Percentiles rank a stretch among this genome's conserved stretches.
Conservation (phyloP, 2,888 invertebrate genomes). For the Eulithis prunata region DNA sequence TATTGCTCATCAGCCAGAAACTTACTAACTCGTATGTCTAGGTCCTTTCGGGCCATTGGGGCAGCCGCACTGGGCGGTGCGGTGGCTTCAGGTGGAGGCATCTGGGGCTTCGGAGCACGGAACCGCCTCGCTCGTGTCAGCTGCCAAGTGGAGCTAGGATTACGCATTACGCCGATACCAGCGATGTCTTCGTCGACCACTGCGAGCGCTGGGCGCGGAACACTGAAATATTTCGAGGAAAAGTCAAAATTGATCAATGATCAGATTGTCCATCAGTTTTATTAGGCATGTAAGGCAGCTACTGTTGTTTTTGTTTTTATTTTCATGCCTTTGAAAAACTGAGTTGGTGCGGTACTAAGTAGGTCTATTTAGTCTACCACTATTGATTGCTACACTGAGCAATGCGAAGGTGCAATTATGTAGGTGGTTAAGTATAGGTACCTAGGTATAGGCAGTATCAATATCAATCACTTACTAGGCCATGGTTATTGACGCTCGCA, state of each 20-base stretch:
- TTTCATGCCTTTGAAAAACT: no score
- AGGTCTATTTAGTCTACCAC: no score
- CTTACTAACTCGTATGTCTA: constrained; percentile 64
- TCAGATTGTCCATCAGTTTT: no score
- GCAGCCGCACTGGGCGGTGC: constrained; percentile 66
- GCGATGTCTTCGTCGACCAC: constrained; percentile 60
- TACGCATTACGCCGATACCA: constrained; percentile 58
- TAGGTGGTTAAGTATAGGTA: background rate
- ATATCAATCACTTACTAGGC: constrained; percentile 63
- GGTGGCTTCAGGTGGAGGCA: constrained; percentile 62
- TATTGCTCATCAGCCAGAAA: constrained; percentile 56
- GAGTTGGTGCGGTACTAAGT: no score
- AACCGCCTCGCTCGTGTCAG: constrained; percentile 72
- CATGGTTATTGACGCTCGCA: constrained; percentile 64
- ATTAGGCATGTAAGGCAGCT: no score
- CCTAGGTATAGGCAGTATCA: background rate
- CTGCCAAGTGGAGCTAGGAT: constrained; percentile 70
- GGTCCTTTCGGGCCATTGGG: constrained; percentile 65
- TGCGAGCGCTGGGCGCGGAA: constrained; percentile 62
- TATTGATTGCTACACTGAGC: no score
- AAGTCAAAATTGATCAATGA: background rate
- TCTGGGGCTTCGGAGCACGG: constrained; percentile 61
- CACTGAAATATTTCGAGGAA: constrained; percentile 47
- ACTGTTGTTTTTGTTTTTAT: no score
- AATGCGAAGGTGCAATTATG: background rate